Conservation (phyloP, 1,140 invertebrate species). For the Ridgeia piscesae region DNA sequence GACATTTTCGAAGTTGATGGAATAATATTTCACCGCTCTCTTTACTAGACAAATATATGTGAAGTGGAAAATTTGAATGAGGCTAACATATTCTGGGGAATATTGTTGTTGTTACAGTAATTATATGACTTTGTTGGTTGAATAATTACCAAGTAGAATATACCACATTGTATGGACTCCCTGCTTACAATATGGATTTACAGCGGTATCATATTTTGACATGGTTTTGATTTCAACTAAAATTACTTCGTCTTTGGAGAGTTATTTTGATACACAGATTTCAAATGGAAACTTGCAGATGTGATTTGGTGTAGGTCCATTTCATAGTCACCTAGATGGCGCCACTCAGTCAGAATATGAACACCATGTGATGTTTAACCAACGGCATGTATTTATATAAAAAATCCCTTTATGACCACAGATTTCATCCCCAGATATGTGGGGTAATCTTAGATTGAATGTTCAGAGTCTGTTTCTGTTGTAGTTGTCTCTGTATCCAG, state of each 20-base stretch:
- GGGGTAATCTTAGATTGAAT: background rate
- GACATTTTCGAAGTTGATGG: no score
- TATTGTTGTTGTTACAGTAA: no score
- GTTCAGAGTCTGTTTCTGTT: slow-evolving; percentile 54
- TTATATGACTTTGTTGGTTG: no score
- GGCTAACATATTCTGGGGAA: no score
- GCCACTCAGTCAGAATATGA: no score
- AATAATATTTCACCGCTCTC: no score
- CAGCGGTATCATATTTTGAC: slow-evolving; percentile 19
- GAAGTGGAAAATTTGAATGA: no score
- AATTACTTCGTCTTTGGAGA: slow-evolving; percentile 13
- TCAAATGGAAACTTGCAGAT: background rate
- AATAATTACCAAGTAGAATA: no score
- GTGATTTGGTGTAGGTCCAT: no score
- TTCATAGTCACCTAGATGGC: no score
- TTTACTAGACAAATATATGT: no score
- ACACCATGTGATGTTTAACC: no score
- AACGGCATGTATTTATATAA: background rate
- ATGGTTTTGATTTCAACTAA: slow-evolving; percentile 13
- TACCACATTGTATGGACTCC: background rate
- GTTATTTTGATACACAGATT: slow-evolving; percentile 8
- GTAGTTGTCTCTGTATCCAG: slow-evolving; percentile 87
- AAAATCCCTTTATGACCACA: background rate
- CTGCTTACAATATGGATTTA: background rate
- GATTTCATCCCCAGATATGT: background rate